phyloP scores from a whole-genome alignment of 1,140 invertebrate genomes.

The Acyrthosiphon pisum region DNA sequence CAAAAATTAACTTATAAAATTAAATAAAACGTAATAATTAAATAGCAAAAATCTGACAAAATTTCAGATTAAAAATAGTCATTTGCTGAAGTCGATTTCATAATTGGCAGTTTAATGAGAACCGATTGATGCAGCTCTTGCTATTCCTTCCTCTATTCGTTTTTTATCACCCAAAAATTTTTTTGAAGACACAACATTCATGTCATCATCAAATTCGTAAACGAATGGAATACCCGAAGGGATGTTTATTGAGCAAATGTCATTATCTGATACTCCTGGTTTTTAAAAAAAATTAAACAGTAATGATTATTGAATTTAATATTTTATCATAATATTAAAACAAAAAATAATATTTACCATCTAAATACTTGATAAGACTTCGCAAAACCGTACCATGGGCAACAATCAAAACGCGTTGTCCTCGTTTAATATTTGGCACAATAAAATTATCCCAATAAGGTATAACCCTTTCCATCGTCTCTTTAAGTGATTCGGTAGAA shows the following conservation, averaged over 20 bases:
- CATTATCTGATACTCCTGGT: conserved; percentile 65
- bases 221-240: conserved; percentile 77
- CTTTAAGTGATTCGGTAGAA: conserved; percentile 72
- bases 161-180: conserved; percentile 73
- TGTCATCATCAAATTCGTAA: conserved; percentile 70
- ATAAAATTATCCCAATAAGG: conserved; percentile 75
- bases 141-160: conserved; percentile 72
- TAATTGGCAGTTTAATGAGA: conserved; percentile 41
- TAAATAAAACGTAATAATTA: conserved; percentile 31
- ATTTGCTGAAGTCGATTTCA: conserved; percentile 17
- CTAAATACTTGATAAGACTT: conserved; percentile 75
- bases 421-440: conserved; percentile 70
- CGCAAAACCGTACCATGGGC: conserved; percentile 77
- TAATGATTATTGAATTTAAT: background rate
- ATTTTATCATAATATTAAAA: background rate
- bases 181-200: conserved; percentile 68
- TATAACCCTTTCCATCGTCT: conserved; percentile 69
- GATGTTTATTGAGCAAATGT: conserved; percentile 74
- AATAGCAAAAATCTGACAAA: conserved; percentile 35
- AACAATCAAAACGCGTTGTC: conserved; percentile 71
- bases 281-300: conserved; percentile 63
- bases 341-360: conserved; percentile 63
- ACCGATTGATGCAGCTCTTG: conserved; percentile 58
- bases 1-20: conserved; percentile 50
- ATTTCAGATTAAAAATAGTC: background rate